Base-by-base conservation (phyloP, 2,113 vertebrate species). In the Microtus pennsylvanicus region DNA sequence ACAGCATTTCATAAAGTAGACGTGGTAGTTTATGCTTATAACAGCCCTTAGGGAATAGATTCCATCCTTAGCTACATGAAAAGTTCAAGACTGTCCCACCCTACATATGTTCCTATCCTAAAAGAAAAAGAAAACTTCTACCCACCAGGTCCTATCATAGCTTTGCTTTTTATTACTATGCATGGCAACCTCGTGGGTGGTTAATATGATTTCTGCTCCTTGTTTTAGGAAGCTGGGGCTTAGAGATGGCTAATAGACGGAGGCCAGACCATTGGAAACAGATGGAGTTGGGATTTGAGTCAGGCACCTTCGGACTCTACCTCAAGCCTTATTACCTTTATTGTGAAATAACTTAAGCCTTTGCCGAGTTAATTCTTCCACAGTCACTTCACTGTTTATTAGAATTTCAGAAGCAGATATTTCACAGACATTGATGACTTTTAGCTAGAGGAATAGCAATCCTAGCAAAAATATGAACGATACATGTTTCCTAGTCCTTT, bases 261-360 rank as follows among this genome's bases (percentile, higher is more conserved):
- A 82, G 17, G 45, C 77, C 33, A 89, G 47, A 55, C 1, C 65
- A 22, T 28, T 58, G 9, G 76, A 76, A 87, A 81, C 5, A 58
- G 4, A 72, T 21, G 21, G 33, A 91, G 7, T 13, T 72, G 47
- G 47, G 10, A 3, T 90, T 95, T 81, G 67, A 70, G 72, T 0
- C 38, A 76, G 30, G 10, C 1, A 61, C 19, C 55, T 38, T 78
- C 50, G 61, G 22, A 11, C 7, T 86, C 86, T 81, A 42, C 47
- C n/a, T 4, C 19, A 81, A 76, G 86, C 26, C 35, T 91, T 19
- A 65, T 38, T 81, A 22, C 19, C 38, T 96, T 96, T 69, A 28
- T 47, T 95, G 75, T 88, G 85, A 80, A 70, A 63, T 74, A 90
- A 85, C 72, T n/a, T 33, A 86, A 85, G 4, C 90, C 55, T 63